Evolutionary conservation across 2,888 invertebrate genomes (phyloP).

Genomic region (Xestia c-nigrum): DNA sequence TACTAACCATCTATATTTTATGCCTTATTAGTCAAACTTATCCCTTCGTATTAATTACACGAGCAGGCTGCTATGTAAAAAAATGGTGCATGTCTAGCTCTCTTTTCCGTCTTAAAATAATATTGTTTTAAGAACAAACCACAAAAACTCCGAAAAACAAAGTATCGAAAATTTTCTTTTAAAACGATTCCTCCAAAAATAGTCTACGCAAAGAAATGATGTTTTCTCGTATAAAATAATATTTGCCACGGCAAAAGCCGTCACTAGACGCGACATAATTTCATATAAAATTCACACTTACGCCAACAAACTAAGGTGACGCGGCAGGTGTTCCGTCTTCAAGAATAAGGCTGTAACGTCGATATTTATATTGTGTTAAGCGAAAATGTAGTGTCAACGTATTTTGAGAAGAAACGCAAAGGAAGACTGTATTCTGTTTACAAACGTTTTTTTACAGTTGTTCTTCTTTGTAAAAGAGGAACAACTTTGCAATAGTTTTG

Average conservation of each 20-base stretch:
- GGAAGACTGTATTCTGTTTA: slow-evolving; percentile 4
- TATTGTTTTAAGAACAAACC: not conserved
- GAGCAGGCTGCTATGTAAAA: not conserved
- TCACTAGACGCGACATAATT: slow-evolving; percentile 49
- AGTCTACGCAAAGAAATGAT: slow-evolving; percentile 17
- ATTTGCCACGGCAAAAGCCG: slow-evolving; percentile 30
- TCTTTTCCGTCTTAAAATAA: not conserved
- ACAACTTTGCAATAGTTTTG: not conserved
- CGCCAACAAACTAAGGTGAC: slow-evolving; percentile 32
- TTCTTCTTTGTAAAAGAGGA: too few species aligned
- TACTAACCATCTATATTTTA: too few species aligned
- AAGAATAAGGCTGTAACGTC: slow-evolving; percentile 15
- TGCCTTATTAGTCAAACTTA: not conserved
- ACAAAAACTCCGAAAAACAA: too few species aligned
- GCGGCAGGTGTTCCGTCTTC: slow-evolving; percentile 53
- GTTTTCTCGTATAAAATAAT: slow-evolving; percentile 42
- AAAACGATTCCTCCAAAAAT: slow-evolving; percentile 2
- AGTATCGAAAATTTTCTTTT: not conserved
- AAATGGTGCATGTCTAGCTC: not conserved
- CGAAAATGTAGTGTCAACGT: slow-evolving; percentile 30
- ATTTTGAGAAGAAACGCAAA: slow-evolving; percentile 13
- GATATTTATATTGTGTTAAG: slow-evolving; percentile 53
- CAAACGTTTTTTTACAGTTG: not conserved
- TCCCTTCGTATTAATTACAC: not conserved
- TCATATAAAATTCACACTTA: slow-evolving; percentile 63